Base-by-base conservation (phyloP, 1,140 invertebrate species). In the Caerostris darwini region DNA sequence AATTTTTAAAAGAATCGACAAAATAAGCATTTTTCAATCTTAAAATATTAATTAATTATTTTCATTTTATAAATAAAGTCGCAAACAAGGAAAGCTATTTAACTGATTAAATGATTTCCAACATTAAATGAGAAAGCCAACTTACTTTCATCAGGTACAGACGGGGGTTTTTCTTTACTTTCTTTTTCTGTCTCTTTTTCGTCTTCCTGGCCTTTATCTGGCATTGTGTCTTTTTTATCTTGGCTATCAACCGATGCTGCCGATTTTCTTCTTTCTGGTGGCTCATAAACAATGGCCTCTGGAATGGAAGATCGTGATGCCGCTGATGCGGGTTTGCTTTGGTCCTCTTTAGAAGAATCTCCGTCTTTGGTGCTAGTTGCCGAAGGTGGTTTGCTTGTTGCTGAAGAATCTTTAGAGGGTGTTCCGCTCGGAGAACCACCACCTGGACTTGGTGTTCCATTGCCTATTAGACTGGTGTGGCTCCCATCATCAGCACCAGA, bases 301-400 rank as follows among this genome's bases (percentile, higher is more conserved):
- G 92, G 92, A 34, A 94, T 94, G 92, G 92, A 94, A 82, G 92
- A 88, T 4, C 92, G 64, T 14, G 92, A 94, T 5, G 56, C 92
- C 0, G 92, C 92, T 7, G 92, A 94, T 14, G 92, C 61, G 6
- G 92, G 92, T 64, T 94, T 94, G 17, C n/a, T 56, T 54, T 81
- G 64, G 50, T 71, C 92, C 12, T 83, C 90, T 34, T 71, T 58
- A 6, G 7, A 17, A 7, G 61, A 57, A 59, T 87, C 92, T 4
- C 7, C 14, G 19, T 71, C 56, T 56, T 82, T 88, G 7, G 61
- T 34, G 14, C 85, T 82, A 53, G 17, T n/a, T 0, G 57, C 92
- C 1, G 92, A 94, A 3, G 86, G 53, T 19, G 92, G 71, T 61
- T 92, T 92, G 54, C 90, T 92, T 53, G 89, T 5, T 14, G 89